Evolutionary conservation across 2,113 vertebrate species (phyloP), one percentile per base, ranked within the genome.

Genomic region (Austrofundulus limnaeus): DNA sequence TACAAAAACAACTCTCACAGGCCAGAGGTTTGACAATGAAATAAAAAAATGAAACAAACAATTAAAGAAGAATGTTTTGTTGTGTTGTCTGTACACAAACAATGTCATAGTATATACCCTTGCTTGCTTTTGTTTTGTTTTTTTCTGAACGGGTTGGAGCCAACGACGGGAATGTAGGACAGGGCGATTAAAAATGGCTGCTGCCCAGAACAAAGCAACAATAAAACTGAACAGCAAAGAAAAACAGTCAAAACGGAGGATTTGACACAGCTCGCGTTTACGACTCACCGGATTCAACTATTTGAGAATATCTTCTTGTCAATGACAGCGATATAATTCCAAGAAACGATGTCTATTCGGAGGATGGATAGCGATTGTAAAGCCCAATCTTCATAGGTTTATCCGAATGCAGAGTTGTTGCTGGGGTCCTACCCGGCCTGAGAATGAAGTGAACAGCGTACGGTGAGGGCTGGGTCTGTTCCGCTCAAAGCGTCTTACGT

Each of bases 181-280:
- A 81, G 87, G 85, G 75, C 88, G 91, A 92, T 92, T 92, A 92
- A 93, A 93, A 88, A 93, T 93, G 92, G 92, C 92, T 85, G 92
- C 91, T 89, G 82, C 85, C 70, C 86, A 90, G 91, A 93, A 93
- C 92, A 93, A 93, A 93, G 92, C 92, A 83, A 90, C 88, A 90
- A 88, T 89, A 89, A 90, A 89, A 84, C 77, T 51, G 74, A 71
- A 73, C 74, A 87, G 77, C 62, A 19, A 58, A 50, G 58, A 81
- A 84, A 77, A 81, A 67, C 23, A 60, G 31, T 4, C 11, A 59
- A 72, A 77, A 70, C n/a, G 4, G 20, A 2, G 21, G 23, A n/a
- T 70, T 69, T 57, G 0, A 11, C 9, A 3, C 47, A 24, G 0
- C 17, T 16, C 7, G 34, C 21, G 4, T 17, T 37, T 39, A 81